Percentiles rank a stretch among this genome's conserved stretches.
phyloP scores from a whole-genome alignment of 2,797 vertebrate species.

The Rhinichthys osculus region DNA sequence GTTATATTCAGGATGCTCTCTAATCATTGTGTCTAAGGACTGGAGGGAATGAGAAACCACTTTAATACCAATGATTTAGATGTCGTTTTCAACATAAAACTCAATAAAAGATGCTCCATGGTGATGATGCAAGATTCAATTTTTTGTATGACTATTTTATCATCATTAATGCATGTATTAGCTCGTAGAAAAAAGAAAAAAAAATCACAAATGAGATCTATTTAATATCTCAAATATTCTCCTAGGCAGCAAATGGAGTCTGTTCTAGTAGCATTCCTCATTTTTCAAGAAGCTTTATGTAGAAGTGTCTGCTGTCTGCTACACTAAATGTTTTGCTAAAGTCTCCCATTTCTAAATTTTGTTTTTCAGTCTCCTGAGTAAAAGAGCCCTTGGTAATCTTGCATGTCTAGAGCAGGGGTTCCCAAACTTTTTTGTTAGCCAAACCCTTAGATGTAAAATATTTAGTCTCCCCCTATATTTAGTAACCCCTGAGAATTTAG shows the following conservation, averaged over 20 bases:
- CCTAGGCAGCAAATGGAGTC: not conserved
- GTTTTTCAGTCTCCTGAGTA: not conserved
- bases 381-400: not conserved
- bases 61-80: conserved; percentile 8
- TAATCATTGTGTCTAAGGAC: conserved; percentile 57
- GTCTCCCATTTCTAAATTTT: not conserved
- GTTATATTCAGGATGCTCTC: conserved; percentile 92
- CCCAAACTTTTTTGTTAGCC: not conserved
- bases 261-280: not conserved
- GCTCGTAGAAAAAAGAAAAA: not conserved
- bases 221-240: conserved; percentile 15
- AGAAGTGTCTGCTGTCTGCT: not conserved
- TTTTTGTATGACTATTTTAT: conserved; percentile 20
- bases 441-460: not conserved
- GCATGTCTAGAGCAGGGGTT: not conserved
- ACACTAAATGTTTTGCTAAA: not conserved
- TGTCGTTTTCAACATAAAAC: not conserved
- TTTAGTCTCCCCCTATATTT: not conserved
- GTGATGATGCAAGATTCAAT: not conserved
- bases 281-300: not conserved
- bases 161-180: not conserved
- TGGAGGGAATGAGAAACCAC: conserved; percentile 28
- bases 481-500: not conserved
- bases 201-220: not conserved
- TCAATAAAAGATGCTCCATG: not conserved